Base-by-base conservation (phyloP, 23 tunicate species). In the Halocynthia roretzi region DNA sequence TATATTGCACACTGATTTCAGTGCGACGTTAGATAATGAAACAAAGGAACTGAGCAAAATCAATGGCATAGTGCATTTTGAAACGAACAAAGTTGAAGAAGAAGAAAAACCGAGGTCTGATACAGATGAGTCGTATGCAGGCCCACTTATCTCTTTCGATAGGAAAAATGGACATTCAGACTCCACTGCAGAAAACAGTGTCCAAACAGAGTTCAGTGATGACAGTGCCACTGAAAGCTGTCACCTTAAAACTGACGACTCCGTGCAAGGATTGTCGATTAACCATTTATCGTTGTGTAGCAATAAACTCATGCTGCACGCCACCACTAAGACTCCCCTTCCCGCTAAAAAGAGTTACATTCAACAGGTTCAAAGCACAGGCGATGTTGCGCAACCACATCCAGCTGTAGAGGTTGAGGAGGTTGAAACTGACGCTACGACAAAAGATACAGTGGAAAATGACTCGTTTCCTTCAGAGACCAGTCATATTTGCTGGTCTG, bases 251-350 rank as follows among this genome's bases (percentile, higher is more conserved):
- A 15, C 15, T 2, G 64, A 58, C 64, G 40, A 20, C 40, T 1
- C 71, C 5, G 5, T 5, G 71, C 21, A 67, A 11, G 11, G 22
- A 48, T 20, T 50, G 44, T 31, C 44, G 44, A 31, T 31, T 31
- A 31, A 31, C 44, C 44, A 31, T 31, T 31, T 31, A 31, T 31
- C 44, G 44, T 31, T 4, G 44, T 31, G 44, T 31, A 31, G 44
- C 22, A 53, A 54, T 2, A 74, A 74, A 74, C 56, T 74, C 6
- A 74, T 54, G 40, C 78, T 74, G n/a, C 78, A 74, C 65, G 78
- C 78, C 5, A 74, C 78, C 8, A 74, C 78, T 17, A 74, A 74
- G 56, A 74, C 78, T 17, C 78, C 78, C 19, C 31, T 74, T 62
- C 78, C 78, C 12, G 78, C 78, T 9, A 74, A 74, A 18, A 74